Base-by-base conservation (phyloP, 1,140 invertebrate genomes). In the Panagrolaimus sp. region DNA sequence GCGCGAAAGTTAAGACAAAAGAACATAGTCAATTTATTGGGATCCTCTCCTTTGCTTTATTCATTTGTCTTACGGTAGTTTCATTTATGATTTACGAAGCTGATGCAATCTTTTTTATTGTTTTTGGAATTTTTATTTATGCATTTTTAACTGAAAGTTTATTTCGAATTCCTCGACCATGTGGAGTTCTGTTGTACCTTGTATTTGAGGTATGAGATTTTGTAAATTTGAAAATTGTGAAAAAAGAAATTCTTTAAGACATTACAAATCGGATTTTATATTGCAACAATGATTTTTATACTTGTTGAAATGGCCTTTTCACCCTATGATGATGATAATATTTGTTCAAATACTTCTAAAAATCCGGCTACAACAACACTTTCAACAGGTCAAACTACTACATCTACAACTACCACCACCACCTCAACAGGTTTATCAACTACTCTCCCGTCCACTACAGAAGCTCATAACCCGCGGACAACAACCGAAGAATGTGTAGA, bases 251-350 rank as follows among this genome's bases (percentile, higher is more conserved):
- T 38, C 2, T 38, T 38, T 38, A 38, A 38, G 51, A 57, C 51
- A 20, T 27, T 57, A 11, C 51, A 57, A 57, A 57, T 57, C 4
- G 51, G 51, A 20, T 57, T 57, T 27, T 57, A 57, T 27, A 57
- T 57, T 20, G 51, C 51, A 16, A 27, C 51, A n/a, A 57, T 57
- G 20, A 57, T 57, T 20, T 57, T 57, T 57, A 57, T 57, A 13
- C 27, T 57, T 25, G 51, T 57, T 27, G 51, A 25, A 27, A n/a
- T 57, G 51, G 51, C 20, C n/a, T 57, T 27, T 4, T 27, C 51
- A 27, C 11, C 51, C 1, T 14, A 57, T 16, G 51, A 57, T 11
- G 51, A 57, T 5, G 8, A 0, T 11, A 11, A n/a, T 11, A 11
- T 11, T 20, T 57, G 27, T 25, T 14, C 1, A 3, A 27, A 57